A percentile compares a stretch with the other conserved stretches of the same genome.
Conservation (phyloP, 2,113 vertebrate genomes). For the Gallinago media region DNA sequence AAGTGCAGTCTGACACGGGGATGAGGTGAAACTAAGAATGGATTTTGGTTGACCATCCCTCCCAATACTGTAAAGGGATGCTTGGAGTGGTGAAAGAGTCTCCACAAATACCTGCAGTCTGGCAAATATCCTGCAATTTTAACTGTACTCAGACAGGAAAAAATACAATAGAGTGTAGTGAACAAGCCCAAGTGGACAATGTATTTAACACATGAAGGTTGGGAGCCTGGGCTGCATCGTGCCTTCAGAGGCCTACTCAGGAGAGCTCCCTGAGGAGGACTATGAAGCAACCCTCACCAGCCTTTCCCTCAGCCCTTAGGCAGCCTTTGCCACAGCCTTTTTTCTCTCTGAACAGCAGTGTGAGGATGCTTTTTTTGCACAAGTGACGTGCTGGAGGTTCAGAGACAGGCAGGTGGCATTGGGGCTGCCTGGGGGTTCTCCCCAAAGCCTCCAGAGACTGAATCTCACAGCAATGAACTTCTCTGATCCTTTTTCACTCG, state of each 20-base stretch:
- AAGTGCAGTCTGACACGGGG: not conserved
- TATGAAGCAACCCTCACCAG: not conserved
- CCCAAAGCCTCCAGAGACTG: not conserved
- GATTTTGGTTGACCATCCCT: not conserved
- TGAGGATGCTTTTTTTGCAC: not conserved
- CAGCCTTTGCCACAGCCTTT: not conserved
- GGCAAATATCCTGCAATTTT: constrained; percentile 52
- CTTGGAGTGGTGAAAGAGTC: not conserved
- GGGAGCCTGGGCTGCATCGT: constrained; percentile 32
- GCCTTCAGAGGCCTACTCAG: not conserved
- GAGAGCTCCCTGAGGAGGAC: not conserved
- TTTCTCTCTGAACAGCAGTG: rapidly evolving
- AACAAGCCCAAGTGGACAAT: constrained; percentile 42
- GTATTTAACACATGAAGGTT: constrained; percentile 35
- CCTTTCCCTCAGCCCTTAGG: not conserved
- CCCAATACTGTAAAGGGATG: not conserved
- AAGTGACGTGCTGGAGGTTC: not conserved
- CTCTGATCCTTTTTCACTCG: not conserved
- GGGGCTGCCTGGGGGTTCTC: not conserved
- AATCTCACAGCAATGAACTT: not conserved
- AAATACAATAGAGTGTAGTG: constrained; percentile 30
- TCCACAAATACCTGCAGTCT: not conserved
- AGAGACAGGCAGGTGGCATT: not conserved
- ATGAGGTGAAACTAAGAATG: not conserved
- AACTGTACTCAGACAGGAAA: constrained; percentile 35